Base-by-base conservation (phyloP, 2,113 vertebrate genomes). In the Heteronetta atricapilla region DNA sequence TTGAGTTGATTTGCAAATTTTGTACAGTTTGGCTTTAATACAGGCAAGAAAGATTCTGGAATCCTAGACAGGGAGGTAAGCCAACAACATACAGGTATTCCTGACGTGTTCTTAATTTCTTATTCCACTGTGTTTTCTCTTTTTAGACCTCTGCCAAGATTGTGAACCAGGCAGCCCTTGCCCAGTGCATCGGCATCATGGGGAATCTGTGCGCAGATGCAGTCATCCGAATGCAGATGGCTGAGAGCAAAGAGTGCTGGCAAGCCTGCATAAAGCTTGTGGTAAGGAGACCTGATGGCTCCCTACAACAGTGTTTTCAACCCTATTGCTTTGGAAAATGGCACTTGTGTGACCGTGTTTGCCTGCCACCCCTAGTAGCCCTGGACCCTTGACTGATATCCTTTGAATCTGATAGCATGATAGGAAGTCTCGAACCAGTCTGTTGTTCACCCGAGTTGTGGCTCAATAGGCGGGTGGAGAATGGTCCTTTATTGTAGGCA, bases 171-270 rank as follows among this genome's bases (percentile, higher is more conserved):
- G 79, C 95, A 2, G 86, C 97, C 7, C 96, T 99, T 8, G 93
- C 96, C 7, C 69, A 63, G 2, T 97, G 97, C 33, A 79, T 99
- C 36, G 97, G 93, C 10, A 8, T 96, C 82, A 33, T 99, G 73
- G 98, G 98, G 21, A 94, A 82, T 44, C 95, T 99, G 52, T 98
- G 97, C 50, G 85, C 90, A 31, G 98, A 98, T 16, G 81, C 78
- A 0, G 68, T 64, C 72, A 75, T 98, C 66, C 82, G 97, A 31
- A 88, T 69, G 81, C 97, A 96, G 67, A 93, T 99, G 96, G 94
- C 98, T 2, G 64, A 48, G 77, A 93, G 97, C 59, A 73, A 94
- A 16, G 97, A 98, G 15, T 98, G 98, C 88, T 98, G 98, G 98
- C 95, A 97, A 15, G 97, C 96, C 7, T 98, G 98, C 69, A 75